A percentile compares a stretch with the other conserved stretches of the same genome.
phyloP scores from a whole-genome alignment of 1,140 invertebrate species.

The Brachionus calyciflorus region DNA sequence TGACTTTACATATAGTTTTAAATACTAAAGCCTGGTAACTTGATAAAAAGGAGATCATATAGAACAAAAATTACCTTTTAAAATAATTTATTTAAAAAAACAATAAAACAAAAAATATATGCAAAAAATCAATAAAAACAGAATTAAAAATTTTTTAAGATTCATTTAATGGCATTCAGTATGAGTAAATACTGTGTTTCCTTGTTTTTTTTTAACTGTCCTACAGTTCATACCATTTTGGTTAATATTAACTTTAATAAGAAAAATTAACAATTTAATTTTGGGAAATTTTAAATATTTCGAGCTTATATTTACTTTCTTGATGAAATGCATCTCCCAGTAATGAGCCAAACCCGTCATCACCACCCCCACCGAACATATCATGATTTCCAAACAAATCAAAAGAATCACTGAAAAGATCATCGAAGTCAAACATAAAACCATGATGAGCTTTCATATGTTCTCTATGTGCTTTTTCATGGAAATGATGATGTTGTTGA shows the following conservation, averaged over 20 bases:
- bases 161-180: slow-evolving; percentile 34
- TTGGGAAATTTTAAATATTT: background rate
- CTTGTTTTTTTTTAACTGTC: slow-evolving; percentile 35
- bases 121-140: background rate
- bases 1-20: too few species aligned
- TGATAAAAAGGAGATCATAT: too few species aligned
- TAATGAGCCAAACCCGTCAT: background rate
- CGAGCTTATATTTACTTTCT: slow-evolving; percentile 10
- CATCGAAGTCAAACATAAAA: slow-evolving; percentile 43
- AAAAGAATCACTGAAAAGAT: slow-evolving; percentile 35
- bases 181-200: slow-evolving; percentile 40
- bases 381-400: slow-evolving; percentile 11
- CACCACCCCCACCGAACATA: too few species aligned
- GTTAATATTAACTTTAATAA: slow-evolving; percentile 31
- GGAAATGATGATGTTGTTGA: slow-evolving; percentile 15
- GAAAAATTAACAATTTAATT: background rate
- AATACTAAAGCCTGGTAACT: too few species aligned
- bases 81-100: slow-evolving; percentile 12
- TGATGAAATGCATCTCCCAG: slow-evolving; percentile 31
- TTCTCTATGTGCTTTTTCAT: slow-evolving; percentile 4
- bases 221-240: slow-evolving; percentile 37
- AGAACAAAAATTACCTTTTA: too few species aligned
- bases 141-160: background rate
- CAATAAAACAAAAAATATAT: slow-evolving; percentile 3
- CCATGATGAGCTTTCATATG: slow-evolving; percentile 33